These are phyloP conservation scores for Porites australiensis DNA, from an alignment of 64 coral and sea anemone species.

Conservation along the genomic window DNA sequence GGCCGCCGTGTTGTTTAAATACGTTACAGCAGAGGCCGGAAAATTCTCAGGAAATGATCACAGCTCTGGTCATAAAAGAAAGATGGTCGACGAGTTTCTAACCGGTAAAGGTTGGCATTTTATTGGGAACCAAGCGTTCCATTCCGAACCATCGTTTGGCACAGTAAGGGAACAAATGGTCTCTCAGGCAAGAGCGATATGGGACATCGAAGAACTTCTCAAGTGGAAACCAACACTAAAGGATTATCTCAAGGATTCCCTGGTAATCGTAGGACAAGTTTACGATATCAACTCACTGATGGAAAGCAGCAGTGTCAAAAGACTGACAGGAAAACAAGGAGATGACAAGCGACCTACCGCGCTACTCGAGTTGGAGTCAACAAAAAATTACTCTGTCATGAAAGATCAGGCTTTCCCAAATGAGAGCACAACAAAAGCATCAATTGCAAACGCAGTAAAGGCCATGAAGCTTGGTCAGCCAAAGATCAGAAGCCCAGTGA, in stretches of 20 bases:
- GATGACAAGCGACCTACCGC: background rate
- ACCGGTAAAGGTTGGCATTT: conserved; percentile 8
- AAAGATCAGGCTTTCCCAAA: background rate
- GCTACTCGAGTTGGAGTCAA: background rate
- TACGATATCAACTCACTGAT: conserved; percentile 37
- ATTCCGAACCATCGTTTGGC: conserved; percentile 10
- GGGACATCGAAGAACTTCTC: conserved; percentile 35
- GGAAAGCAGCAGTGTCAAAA: background rate
- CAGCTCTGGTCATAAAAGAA: background rate
- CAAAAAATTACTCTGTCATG: background rate
- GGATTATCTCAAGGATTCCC: conserved; percentile 11
- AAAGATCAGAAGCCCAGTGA: background rate
- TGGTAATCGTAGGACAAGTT: conserved; percentile 44
- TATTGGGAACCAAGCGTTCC: conserved; percentile 11
- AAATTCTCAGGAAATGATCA: background rate
- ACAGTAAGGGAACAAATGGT: conserved; percentile 20
- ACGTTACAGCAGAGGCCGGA: background rate
- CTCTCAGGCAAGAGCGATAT: background rate
- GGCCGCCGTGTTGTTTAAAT: conserved; percentile 18
- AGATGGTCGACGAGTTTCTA: conserved; percentile 2
- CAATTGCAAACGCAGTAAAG: background rate
- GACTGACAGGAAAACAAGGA: background rate
- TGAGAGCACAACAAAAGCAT: background rate
- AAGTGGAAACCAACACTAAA: conserved; percentile 36
- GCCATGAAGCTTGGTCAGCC: conserved; percentile 3